These are phyloP conservation scores for Halictus ligatus DNA, from an alignment of 2,888 invertebrate species.

Conservation along the genomic window DNA sequence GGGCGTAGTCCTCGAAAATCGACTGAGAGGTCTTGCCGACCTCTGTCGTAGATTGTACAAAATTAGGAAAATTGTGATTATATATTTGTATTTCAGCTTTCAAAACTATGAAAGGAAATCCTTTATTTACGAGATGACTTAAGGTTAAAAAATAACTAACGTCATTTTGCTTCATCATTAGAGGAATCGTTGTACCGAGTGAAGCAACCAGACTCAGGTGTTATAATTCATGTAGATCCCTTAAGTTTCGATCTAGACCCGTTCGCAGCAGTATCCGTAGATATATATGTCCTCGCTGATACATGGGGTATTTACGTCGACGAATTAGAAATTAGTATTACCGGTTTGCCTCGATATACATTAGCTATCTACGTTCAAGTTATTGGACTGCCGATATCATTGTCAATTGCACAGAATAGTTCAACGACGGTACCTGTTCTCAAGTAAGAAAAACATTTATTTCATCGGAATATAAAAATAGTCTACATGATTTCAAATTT, in stretches of 20 bases:
- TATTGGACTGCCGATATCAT: constrained; percentile 81
- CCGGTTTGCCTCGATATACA: constrained; percentile 79
- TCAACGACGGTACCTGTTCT: constrained; percentile 57
- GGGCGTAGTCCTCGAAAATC: no score
- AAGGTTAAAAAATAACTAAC: background rate
- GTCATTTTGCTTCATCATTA: background rate
- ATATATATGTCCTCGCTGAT: constrained; percentile 83
- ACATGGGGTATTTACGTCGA: constrained; percentile 85
- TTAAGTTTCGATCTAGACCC: constrained; percentile 71
- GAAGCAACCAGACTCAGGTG: constrained; percentile 71
- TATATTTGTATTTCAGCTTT: background rate
- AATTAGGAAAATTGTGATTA: background rate
- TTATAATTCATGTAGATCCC: constrained; percentile 78
- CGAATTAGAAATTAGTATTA: constrained; percentile 82
- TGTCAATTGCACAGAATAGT: constrained; percentile 80
- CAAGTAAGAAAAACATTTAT: constrained; percentile 28
- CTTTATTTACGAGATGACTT: background rate
- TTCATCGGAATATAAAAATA: background rate
- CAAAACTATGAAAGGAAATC: background rate
- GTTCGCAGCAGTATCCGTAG: constrained; percentile 74
- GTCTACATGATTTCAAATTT: background rate
- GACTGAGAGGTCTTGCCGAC: no score
- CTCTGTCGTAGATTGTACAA: background rate
- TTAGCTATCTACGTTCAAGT: constrained; percentile 82
- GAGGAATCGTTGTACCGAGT: constrained; percentile 69